Conservation (phyloP, 53 echinoderm and acorn worm genomes). For the Glandiceps talaboti region DNA sequence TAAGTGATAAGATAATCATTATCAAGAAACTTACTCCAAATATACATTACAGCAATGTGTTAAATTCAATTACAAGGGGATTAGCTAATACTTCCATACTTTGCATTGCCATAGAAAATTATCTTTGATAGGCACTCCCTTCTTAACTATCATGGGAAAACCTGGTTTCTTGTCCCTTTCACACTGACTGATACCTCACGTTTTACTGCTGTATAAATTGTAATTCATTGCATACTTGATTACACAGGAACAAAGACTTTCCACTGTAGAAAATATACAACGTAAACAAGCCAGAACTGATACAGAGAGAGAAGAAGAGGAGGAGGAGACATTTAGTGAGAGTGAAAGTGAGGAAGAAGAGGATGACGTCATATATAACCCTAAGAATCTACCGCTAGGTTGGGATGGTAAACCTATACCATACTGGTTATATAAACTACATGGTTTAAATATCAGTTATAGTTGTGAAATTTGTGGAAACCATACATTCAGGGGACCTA, state of each 20-base stretch:
- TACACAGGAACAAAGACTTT: conserved; percentile 76
- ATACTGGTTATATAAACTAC: conserved; percentile 96
- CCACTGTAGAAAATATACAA: conserved; percentile 90
- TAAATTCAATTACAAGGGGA: no score
- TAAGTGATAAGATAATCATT: conserved; percentile 52
- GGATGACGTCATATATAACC: conserved; percentile 97
- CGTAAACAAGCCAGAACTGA: conserved; percentile 94
- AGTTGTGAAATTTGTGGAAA: conserved; percentile 97
- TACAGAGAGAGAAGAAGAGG: conserved; percentile 82
- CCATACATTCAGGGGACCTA: conserved; percentile 94
- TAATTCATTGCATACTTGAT: no score
- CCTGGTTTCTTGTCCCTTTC: no score
- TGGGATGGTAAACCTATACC: conserved; percentile 99
- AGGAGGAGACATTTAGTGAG: conserved; percentile 80
- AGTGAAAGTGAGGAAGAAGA: conserved; percentile 95
- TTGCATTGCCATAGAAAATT: no score
- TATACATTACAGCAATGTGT: no score
- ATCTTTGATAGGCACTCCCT: no score
- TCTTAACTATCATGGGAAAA: no score
- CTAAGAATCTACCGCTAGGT: conserved; percentile 94
- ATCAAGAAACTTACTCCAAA: no score
- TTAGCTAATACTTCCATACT: no score
- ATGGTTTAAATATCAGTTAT: conserved; percentile 97
- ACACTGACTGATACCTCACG: no score
- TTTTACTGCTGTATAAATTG: no score